phyloP scores from a whole-genome alignment of 2,888 invertebrate genomes.

The Cataglyphis rosenhaueri region DNA sequence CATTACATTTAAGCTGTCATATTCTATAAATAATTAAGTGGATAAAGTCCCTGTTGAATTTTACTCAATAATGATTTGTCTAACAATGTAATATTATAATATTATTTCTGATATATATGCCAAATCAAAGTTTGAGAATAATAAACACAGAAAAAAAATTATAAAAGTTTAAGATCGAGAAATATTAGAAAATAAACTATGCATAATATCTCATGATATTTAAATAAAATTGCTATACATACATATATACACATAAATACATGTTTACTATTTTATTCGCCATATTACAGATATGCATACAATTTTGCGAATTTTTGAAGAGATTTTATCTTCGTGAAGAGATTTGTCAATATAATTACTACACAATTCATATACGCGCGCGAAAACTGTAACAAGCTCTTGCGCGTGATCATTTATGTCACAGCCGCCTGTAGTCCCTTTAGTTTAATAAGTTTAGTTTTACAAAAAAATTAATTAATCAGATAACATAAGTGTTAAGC shows the following conservation, averaged over 20 bases:
- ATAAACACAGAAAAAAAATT: background rate
- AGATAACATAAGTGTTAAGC: background rate
- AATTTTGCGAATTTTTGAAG: background rate
- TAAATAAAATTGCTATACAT: background rate
- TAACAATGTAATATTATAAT: background rate
- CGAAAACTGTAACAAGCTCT: background rate
- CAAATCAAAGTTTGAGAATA: background rate
- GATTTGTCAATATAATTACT: background rate
- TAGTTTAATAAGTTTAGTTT: background rate
- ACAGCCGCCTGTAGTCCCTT: background rate
- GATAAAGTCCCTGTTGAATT: background rate
- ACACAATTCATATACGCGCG: background rate
- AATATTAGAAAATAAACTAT: background rate
- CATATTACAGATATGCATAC: slow-evolving; percentile 5
- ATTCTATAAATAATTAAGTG: background rate
- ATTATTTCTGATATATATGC: background rate
- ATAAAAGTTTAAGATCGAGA: background rate
- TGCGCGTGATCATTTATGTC: background rate
- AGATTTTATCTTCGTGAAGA: background rate
- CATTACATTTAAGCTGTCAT: background rate
- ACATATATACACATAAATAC: background rate
- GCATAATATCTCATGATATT: background rate
- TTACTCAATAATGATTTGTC: background rate
- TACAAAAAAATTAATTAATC: background rate
- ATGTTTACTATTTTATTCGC: background rate